Base-by-base conservation (phyloP, 2,797 vertebrate genomes). In the Periparus ater region DNA sequence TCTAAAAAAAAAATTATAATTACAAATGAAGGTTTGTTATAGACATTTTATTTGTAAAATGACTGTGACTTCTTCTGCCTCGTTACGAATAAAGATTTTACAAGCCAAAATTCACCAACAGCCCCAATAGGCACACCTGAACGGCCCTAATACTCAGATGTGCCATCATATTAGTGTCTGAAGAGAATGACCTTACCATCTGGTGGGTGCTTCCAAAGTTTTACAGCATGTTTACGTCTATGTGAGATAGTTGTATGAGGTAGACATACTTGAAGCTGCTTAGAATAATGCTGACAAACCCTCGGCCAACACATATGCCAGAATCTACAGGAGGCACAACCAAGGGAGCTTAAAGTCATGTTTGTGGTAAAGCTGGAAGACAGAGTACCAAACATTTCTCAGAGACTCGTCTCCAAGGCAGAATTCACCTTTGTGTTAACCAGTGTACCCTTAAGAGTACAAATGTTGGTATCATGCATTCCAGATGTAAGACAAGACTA, bases 21-120 rank as follows among this genome's bases (percentile, higher is more conserved):
- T 78, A 72, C 32, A 71, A 73, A 91, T 36, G 10, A 68, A 96
- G 93, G 68, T 71, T 88, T 88, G 73, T 85, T 84, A 79, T 30
- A 76, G 93, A 62, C 30, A 75, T 86, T 96, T 81, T 63, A 88
- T 93, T 50, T 96, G 66, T 13, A 81, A 40, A 47, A 80, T 65
- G 95, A 91, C 54, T 66, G 42, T 78, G 91, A 70, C n/a, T 34
- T 66, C 68, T 60, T 94, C 72, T 87, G 50, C 38, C 16, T 10
- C 4, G 4, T 74, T 72, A 51, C 62, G 51, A 79, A 61, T 40
- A 51, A 78, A 84, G 18, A 29, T 68, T 66, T 73, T 51, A 38
- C 4, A 82, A 75, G 44, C 8, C 2, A 3, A 63, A 34, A 21
- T 54, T 82, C 48, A 75, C 29, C 40, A 62, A 18, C 0, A 51